A percentile compares a stretch with the other conserved stretches of the same genome.
These are phyloP conservation scores for Sebastes kiyomatsui DNA, from an alignment of 2,797 vertebrate genomes.

Conservation along the genomic window DNA sequence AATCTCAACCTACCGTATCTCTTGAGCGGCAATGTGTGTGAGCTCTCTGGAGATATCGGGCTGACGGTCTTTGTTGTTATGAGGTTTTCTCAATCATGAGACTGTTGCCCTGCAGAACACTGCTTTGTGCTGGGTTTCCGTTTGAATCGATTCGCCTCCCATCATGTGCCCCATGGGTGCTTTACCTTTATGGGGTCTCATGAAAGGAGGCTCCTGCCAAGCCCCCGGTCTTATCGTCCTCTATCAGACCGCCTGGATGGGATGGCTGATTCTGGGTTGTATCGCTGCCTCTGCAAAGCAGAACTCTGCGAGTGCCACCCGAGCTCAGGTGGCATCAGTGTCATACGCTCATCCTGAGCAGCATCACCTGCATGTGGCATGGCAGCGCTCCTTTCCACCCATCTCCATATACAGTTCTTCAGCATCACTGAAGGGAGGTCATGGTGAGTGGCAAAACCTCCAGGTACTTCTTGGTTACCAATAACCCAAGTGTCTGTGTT, in stretches of 20 bases:
- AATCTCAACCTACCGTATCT: neutral
- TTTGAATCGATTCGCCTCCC: neutral
- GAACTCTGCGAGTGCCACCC: neutral
- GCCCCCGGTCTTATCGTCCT: neutral
- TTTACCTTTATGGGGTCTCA: neutral
- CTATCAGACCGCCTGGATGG: constrained; percentile 38
- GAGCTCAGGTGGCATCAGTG: constrained; percentile 1
- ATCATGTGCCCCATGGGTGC: constrained; percentile 21
- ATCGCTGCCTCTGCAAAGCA: constrained; percentile 6
- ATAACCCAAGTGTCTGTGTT: neutral
- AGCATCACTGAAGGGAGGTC: constrained; percentile 26
- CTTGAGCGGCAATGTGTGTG: neutral
- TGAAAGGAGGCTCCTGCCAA: constrained; percentile 4
- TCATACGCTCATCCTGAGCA: neutral
- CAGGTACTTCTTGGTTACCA: neutral
- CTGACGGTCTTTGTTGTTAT: neutral
- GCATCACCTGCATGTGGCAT: neutral
- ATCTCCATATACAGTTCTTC: constrained; percentile 21
- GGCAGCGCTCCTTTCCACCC: constrained; percentile 5
- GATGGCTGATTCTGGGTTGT: constrained; percentile 49
- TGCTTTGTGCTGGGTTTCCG: neutral
- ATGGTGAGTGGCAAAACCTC: constrained; percentile 47
- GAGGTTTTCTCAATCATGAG: constrained; percentile 33
- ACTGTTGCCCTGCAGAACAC: neutral
- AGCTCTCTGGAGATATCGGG: neutral